phyloP scores from a whole-genome alignment of 2,113 vertebrate species.

The Epinephelus fuscoguttatus region DNA sequence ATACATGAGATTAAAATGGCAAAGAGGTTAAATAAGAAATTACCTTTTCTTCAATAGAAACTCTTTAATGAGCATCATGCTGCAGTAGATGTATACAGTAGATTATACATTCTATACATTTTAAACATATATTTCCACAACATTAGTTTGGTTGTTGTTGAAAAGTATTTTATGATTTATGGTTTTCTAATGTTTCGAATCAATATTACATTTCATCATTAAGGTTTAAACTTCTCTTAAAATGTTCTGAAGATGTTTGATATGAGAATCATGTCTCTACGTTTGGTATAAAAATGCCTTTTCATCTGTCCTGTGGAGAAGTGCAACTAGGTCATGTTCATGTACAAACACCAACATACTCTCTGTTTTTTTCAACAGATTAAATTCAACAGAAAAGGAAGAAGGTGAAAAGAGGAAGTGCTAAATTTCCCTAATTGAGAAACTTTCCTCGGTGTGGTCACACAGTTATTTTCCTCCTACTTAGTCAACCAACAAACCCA shows the following conservation, averaged over 20 bases:
- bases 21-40: not conserved
- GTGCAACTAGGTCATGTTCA: not conserved
- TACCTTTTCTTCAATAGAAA: not conserved
- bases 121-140: too few species aligned
- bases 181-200: too few species aligned
- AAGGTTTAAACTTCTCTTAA: too few species aligned
- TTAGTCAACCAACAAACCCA: conserved; percentile 3
- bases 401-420: conserved; percentile 37
- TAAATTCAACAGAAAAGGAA: conserved; percentile 9
- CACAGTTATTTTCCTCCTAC: rapidly evolving
- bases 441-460: conserved; percentile 21
- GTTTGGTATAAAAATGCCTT: too few species aligned
- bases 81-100: not conserved
- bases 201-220: not conserved
- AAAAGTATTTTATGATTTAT: not conserved
- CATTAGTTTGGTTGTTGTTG: too few species aligned
- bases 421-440: conserved; percentile 15
- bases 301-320: not conserved
- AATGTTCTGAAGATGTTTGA: too few species aligned
- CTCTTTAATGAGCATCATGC: not conserved
- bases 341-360: not conserved
- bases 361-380: not conserved
- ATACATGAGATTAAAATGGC: too few species aligned
- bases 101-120: not conserved
- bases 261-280: too few species aligned